Conservation (phyloP, 2,113 vertebrate species). For the Natator depressus region DNA sequence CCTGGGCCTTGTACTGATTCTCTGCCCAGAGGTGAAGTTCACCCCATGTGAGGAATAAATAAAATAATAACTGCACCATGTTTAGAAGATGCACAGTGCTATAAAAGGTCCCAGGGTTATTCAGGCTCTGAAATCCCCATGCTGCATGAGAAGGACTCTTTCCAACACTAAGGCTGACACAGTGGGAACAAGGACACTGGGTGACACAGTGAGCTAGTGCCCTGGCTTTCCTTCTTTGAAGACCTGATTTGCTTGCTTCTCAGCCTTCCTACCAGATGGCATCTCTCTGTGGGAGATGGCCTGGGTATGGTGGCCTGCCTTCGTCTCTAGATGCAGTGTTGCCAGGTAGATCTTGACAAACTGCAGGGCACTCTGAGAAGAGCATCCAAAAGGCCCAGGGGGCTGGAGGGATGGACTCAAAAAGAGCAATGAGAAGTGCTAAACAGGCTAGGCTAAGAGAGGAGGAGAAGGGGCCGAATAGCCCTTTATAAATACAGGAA, state of each 20-base stretch:
- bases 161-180: background rate
- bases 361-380: background rate
- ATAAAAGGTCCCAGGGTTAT: background rate
- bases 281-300: background rate
- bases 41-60: background rate
- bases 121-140: background rate
- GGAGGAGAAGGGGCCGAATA: background rate
- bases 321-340: background rate
- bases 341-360: background rate
- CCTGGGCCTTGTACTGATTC: background rate
- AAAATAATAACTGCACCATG: background rate
- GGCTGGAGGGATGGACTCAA: background rate
- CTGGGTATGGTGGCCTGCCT: background rate
- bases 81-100: background rate
- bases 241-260: background rate
- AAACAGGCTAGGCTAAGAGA: background rate
- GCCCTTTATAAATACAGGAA: background rate
- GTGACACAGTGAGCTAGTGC: background rate
- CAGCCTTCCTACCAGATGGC: background rate
- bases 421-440: background rate
- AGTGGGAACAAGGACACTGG: background rate
- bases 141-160: background rate
- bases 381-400: background rate
- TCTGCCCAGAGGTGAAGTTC: background rate
- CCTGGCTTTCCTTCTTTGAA: background rate